Base-by-base conservation (phyloP, 1,140 invertebrate species). In the Drosophila athabasca region DNA sequence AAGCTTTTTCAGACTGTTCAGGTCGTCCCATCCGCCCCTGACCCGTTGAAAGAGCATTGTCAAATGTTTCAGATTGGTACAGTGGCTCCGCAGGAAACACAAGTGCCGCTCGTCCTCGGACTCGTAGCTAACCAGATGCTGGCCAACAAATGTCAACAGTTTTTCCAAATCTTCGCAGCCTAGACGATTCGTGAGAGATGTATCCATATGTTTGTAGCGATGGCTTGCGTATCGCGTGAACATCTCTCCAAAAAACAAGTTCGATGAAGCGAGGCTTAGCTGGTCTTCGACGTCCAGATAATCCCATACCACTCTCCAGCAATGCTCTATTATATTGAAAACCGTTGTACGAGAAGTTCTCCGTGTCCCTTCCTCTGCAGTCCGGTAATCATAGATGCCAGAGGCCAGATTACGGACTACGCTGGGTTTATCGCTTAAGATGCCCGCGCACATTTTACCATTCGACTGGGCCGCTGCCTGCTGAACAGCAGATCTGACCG, bases 61-160 rank as follows among this genome's bases (percentile, higher is more conserved):
- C 22, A 24, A 24, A 24, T 24, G 22, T 24, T 24, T 24, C 1
- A 3, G 22, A 3, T 26, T 4, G 0, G 11, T n/a, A 6, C 41
- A 43, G n/a, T 43, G 17, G 0, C 0, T 3, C 1, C 52, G n/a
- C 11, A 74, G n/a, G 0, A 73, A 11, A 69, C 70, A 64, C 52
- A 74, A 17, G 11, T 73, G 22, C 17, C 19, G 17, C 0, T 72
- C 49, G 2, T 41, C n/a, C 11, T 46, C 22, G 2, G 59, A 43
- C 15, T 73, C 35, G 74, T 79, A 79, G 19, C 58, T 74, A n/a
- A 54, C n/a, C 6, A 79, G 45, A 6, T 45, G 7, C 4, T 46
- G 48, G 1, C 58, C 19, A 4, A 78, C 45, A 2, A 46, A 0
- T 6, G 50, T 26, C 26, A 79, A 39, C 9, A 79, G 24, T 8